Conservation (phyloP, 1,140 invertebrate species). For the Dreissena polymorpha region DNA sequence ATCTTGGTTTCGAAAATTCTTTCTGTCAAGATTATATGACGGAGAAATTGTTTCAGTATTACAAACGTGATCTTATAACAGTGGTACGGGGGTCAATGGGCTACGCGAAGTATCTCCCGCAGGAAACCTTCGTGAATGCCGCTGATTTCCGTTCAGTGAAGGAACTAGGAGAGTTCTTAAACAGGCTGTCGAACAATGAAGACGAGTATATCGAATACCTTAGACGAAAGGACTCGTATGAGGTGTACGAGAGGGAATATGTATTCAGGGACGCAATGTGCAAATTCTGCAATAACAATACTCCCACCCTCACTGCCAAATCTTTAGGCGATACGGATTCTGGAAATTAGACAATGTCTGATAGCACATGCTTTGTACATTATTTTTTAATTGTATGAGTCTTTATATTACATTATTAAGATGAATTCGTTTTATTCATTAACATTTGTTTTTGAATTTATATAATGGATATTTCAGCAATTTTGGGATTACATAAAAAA, state of each 20-base stretch:
- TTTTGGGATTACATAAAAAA: too few species aligned
- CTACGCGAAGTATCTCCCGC: conserved; percentile 83
- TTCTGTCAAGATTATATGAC: conserved; percentile 98
- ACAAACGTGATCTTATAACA: conserved; percentile 82
- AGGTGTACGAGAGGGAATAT: conserved; percentile 1
- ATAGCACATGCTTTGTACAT: too few species aligned
- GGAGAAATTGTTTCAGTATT: conserved; percentile 88
- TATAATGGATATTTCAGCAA: too few species aligned
- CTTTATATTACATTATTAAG: too few species aligned
- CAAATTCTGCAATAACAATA: too few species aligned
- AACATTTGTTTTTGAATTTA: too few species aligned
- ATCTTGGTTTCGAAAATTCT: conserved; percentile 87
- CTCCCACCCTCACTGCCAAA: too few species aligned
- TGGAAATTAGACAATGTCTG: too few species aligned
- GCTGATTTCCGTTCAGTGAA: conserved; percentile 80
- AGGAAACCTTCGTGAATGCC: conserved; percentile 84
- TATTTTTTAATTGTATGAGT: too few species aligned
- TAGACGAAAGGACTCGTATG: conserved; percentile 67
- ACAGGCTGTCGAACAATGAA: conserved; percentile 77
- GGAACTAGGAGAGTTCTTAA: conserved; percentile 81
- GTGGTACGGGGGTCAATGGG: conserved; percentile 84
- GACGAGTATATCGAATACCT: conserved; percentile 70
- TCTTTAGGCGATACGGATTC: too few species aligned
- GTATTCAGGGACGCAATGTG: neutral
- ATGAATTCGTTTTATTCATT: too few species aligned